Evolutionary conservation across 1,140 invertebrate genomes (phyloP), one percentile per base, ranked within the genome.

Genomic region (Lepidurus packardi): DNA sequence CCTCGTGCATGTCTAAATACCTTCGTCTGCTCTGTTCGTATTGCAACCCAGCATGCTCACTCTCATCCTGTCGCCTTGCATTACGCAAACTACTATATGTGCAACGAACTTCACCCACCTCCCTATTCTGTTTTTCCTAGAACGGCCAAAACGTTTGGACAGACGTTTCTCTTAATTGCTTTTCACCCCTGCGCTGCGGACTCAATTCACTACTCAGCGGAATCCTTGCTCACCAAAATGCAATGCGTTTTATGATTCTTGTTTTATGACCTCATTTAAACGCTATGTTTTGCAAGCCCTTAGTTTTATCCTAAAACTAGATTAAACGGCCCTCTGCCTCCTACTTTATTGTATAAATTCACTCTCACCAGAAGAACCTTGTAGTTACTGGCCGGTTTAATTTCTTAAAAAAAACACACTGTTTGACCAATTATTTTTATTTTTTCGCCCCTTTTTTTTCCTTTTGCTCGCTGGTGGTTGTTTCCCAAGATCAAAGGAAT

Each of bases 201-300:
- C 53, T 65, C 53, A 65, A n/a, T 65, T 65, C 13, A 65, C 53
- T 65, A 65, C 53, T 65, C 53, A 65, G 53, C 53, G 21, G 53
- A 65, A 65, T 65, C 53, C 53, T 65, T 65, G 53, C 53, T 65
- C 21, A 21, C 16, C 53, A 16, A 65, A 65, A 34, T 34, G 34
- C 34, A 34, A 34, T 7, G 21, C 53, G 16, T 21, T 65, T 65
- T 65, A 16, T 16, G 53, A 65, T 13, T 65, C 53, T 65, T 65
- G 53, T 65, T 65, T 65, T 65, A 16, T 65, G 53, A 65, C 53
- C 53, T 16, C 13, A n/a, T 4, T 16, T 3, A n/a, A n/a, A 7
- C 53, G 1, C 13, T 16, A 5, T 16, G 16, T 65, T 65, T 34
- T 34, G 34, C 2, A 34, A 34, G 34, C 34, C 34, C 34, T 34